Evolutionary conservation across 2,113 vertebrate genomes (phyloP).

Genomic region (Rhynchomys soricoides): DNA sequence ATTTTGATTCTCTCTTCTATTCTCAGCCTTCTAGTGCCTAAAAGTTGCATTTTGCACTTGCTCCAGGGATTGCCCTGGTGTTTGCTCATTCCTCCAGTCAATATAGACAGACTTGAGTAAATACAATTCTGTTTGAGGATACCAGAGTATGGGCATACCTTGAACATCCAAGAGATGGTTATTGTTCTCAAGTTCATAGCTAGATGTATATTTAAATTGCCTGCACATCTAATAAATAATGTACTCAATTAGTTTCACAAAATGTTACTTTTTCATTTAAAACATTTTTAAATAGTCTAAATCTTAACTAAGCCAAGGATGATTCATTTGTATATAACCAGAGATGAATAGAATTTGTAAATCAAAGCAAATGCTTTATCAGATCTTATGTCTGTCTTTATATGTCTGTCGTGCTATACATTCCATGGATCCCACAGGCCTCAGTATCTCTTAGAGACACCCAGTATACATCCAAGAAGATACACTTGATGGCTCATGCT

Average conservation of each 20-base stretch:
- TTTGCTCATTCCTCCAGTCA: conserved; percentile 24
- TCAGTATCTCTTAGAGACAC: not conserved
- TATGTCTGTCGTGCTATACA: not conserved
- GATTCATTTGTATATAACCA: conserved; percentile 14
- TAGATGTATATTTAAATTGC: not conserved
- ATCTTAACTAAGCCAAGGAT: conserved; percentile 10
- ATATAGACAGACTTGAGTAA: conserved; percentile 24
- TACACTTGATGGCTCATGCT: not conserved
- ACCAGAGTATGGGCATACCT: conserved; percentile 21
- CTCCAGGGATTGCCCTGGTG: not conserved
- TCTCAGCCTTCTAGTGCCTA: not conserved
- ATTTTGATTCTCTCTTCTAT: not conserved
- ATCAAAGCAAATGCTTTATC: not conserved
- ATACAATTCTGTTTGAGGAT: conserved; percentile 48
- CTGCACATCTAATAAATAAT: not conserved
- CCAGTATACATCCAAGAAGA: not conserved
- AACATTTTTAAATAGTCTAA: conserved; percentile 26
- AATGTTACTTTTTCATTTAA: conserved; percentile 18
- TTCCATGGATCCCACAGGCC: not conserved
- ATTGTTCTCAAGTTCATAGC: conserved; percentile 25
- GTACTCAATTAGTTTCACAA: conserved; percentile 8
- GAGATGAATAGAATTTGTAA: conserved; percentile 33
- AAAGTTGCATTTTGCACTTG: not conserved
- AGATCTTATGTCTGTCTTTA: not conserved
- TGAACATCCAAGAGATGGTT: not conserved